Evolutionary conservation across 2,888 invertebrate species (phyloP).

Genomic region (Dryobota labecula): DNA sequence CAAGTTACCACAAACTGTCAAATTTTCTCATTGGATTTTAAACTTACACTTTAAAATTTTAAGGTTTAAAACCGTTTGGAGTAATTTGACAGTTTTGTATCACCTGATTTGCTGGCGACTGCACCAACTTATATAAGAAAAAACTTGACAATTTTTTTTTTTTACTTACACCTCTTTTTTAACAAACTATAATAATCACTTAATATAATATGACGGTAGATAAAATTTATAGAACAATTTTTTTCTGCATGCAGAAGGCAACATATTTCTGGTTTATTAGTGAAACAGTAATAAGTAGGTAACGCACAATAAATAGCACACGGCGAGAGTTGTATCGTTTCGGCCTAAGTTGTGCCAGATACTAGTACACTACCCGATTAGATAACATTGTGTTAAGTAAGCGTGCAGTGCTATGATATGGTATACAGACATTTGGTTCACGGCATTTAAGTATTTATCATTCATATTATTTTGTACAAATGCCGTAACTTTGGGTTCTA

Average conservation of each 20-base stretch:
- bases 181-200: background rate
- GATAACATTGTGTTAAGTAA: constrained; percentile 13
- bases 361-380: background rate
- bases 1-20: too few species aligned
- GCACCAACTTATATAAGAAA: background rate
- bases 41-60: too few species aligned
- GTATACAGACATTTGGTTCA: background rate
- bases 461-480: background rate
- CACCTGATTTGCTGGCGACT: too few species aligned
- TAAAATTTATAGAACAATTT: background rate
- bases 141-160: too few species aligned
- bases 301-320: too few species aligned
- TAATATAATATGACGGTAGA: background rate
- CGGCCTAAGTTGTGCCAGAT: background rate
- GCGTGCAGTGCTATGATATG: background rate
- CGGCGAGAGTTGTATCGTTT: background rate
- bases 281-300: too few species aligned
- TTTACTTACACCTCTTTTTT: too few species aligned
- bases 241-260: too few species aligned
- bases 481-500: background rate
- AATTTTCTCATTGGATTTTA: too few species aligned
- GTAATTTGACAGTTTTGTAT: too few species aligned
- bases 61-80: too few species aligned
- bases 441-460: background rate
- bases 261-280: too few species aligned